Conservation (phyloP, 2,797 vertebrate genomes). For the Arnoldichthys spilopterus region DNA sequence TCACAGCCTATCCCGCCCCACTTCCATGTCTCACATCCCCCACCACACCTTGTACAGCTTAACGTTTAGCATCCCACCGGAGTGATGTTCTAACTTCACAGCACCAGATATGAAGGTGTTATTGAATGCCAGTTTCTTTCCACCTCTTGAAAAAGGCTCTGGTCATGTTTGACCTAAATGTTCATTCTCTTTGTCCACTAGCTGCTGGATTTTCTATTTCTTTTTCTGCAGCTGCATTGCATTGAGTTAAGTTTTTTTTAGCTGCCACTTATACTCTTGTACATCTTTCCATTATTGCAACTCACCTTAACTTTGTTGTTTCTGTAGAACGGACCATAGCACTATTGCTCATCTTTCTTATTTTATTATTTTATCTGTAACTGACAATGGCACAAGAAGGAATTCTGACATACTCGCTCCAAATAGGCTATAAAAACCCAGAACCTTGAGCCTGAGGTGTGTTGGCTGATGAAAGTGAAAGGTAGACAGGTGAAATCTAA, state of each 20-base stretch:
- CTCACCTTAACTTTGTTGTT: slow-evolving; percentile 14
- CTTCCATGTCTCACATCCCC: too few relatives aligned
- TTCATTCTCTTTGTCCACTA: not conserved
- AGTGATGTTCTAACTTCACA: not conserved
- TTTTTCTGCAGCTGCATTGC: not conserved
- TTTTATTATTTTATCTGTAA: slow-evolving; percentile 16
- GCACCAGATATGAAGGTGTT: not conserved
- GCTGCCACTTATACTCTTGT: not conserved
- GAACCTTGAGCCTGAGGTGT: not conserved
- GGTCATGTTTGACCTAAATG: not conserved
- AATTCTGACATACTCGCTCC: slow-evolving; percentile 5
- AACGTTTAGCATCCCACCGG: not conserved
- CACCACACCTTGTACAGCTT: too few relatives aligned
- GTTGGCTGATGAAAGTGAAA: slow-evolving; percentile 60
- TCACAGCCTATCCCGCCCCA: too few relatives aligned
- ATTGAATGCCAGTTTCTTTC: not conserved
- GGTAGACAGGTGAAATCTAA: slow-evolving; percentile 68
- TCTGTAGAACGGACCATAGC: not conserved
- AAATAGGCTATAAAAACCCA: slow-evolving; percentile 28
- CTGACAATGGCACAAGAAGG: slow-evolving; percentile 11
- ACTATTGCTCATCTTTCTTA: slow-evolving; percentile 24
- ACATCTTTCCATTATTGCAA: not conserved
- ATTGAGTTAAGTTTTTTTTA: not conserved
- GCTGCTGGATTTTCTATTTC: too few relatives aligned
- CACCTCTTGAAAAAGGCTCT: not conserved